phyloP scores from a whole-genome alignment of 1,140 invertebrate genomes.

The Hylaeus anthracinus region DNA sequence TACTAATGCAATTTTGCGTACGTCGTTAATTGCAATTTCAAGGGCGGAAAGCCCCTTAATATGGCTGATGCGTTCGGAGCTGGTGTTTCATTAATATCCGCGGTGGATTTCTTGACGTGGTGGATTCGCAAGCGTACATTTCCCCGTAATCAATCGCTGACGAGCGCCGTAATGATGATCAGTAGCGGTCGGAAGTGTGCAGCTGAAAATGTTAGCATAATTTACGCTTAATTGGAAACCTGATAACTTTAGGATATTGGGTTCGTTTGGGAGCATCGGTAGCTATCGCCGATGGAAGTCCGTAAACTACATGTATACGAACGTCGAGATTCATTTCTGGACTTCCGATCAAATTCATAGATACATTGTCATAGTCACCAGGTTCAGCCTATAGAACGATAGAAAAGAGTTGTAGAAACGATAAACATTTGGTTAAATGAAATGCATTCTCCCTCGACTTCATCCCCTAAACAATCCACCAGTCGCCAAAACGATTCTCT shows the following conservation, averaged over 20 bases:
- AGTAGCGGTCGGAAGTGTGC: constrained; percentile 16
- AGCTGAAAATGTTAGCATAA: constrained; percentile 34
- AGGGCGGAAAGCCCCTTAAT: not conserved
- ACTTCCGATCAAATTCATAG: too few species aligned
- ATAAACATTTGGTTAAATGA: too few species aligned
- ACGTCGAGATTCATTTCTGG: too few species aligned
- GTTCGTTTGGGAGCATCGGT: constrained; percentile 17
- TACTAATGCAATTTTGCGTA: too few species aligned
- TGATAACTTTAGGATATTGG: constrained; percentile 40
- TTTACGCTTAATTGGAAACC: constrained; percentile 45
- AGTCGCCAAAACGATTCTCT: not conserved
- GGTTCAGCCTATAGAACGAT: too few species aligned
- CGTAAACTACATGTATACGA: constrained; percentile 12
- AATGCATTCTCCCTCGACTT: too few species aligned
- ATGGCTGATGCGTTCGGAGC: not conserved
- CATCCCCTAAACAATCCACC: too few species aligned
- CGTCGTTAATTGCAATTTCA: not conserved
- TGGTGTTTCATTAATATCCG: constrained; percentile 28
- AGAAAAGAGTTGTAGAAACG: too few species aligned
- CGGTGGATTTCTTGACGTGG: constrained; percentile 21
- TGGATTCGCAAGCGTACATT: not conserved
- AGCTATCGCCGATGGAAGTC: not conserved
- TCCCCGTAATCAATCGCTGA: constrained; percentile 38
- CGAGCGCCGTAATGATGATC: constrained; percentile 36
- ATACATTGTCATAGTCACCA: too few species aligned